phyloP scores from a whole-genome alignment of 2,797 vertebrate species.

The Gymnoscopelus microlampas region DNA sequence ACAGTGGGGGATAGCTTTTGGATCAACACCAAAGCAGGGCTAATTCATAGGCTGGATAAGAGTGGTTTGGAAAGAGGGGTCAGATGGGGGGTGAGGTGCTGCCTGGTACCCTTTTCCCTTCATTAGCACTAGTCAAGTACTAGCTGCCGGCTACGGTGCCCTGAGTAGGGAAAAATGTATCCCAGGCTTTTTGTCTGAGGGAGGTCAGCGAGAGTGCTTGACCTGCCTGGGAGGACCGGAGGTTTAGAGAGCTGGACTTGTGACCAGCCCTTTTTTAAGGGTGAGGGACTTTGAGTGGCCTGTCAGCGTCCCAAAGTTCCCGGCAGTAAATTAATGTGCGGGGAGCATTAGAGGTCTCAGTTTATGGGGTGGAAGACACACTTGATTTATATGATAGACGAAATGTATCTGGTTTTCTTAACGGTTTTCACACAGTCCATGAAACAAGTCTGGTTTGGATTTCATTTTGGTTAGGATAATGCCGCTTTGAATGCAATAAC shows the following conservation, averaged over 20 bases:
- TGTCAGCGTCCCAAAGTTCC: constrained; percentile 48
- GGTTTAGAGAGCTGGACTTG: constrained; percentile 53
- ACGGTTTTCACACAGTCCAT: not conserved
- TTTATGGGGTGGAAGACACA: not conserved
- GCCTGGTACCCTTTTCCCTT: constrained; percentile 6
- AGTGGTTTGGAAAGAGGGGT: constrained; percentile 23
- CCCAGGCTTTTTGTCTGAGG: constrained; percentile 47
- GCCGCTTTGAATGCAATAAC: not conserved
- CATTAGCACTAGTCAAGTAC: constrained; percentile 8
- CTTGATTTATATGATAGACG: constrained; percentile 3
- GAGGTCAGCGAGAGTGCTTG: constrained; percentile 74
- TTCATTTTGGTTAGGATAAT: not conserved
- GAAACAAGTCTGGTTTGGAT: not conserved
- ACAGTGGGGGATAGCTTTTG: constrained; percentile 47
- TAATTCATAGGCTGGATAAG: constrained; percentile 43
- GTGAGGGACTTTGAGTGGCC: constrained; percentile 46
- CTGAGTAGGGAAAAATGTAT: constrained; percentile 48
- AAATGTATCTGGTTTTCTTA: no score
- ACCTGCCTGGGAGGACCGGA: constrained; percentile 62
- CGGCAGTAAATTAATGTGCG: constrained; percentile 48
- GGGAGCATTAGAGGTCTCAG: constrained; percentile 15
- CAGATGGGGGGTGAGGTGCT: constrained; percentile 16
- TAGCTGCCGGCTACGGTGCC: constrained; percentile 39
- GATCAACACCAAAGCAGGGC: constrained; percentile 39
- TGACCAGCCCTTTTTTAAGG: constrained; percentile 51